phyloP scores from a whole-genome alignment of 2,888 invertebrate species.

The Chalcis sispes region DNA sequence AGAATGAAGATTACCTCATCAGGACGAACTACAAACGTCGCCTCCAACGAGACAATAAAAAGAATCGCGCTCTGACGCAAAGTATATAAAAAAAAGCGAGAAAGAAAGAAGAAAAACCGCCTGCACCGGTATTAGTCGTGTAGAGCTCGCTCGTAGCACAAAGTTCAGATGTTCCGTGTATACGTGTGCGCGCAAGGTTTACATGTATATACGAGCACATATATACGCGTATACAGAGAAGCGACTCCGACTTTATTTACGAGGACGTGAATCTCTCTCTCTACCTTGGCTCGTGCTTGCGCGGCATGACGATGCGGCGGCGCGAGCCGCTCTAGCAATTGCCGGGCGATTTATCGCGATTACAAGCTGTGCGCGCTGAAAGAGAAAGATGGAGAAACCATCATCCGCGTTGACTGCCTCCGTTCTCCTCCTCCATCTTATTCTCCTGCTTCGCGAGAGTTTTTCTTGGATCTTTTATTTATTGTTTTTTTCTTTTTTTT shows the following conservation, averaged over 20 bases:
- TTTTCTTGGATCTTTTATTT: not conserved
- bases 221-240: slow-evolving; percentile 15
- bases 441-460: not conserved
- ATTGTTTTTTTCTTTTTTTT: slow-evolving; percentile 7
- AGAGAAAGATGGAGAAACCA: not conserved
- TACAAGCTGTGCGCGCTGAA: slow-evolving; percentile 62
- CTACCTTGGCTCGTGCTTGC: slow-evolving; percentile 60
- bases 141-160: too few relatives aligned
- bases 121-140: too few relatives aligned
- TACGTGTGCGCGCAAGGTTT: too few relatives aligned
- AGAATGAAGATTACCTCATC: slow-evolving; percentile 46
- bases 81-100: slow-evolving; percentile 31
- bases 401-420: not conserved
- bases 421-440: too few relatives aligned
- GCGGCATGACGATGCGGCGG: not conserved
- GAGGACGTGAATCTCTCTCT: slow-evolving; percentile 62
- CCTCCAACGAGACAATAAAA: slow-evolving; percentile 37
- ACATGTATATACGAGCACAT: too few relatives aligned
- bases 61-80: too few relatives aligned
- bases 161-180: too few relatives aligned
- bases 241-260: slow-evolving; percentile 66
- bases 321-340: slow-evolving; percentile 65
- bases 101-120: slow-evolving; percentile 25
- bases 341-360: slow-evolving; percentile 71
- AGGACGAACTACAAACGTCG: slow-evolving; percentile 24